These are phyloP conservation scores for Sceloporus undulatus DNA, from an alignment of 2,113 vertebrate species.

Conservation along the genomic window DNA sequence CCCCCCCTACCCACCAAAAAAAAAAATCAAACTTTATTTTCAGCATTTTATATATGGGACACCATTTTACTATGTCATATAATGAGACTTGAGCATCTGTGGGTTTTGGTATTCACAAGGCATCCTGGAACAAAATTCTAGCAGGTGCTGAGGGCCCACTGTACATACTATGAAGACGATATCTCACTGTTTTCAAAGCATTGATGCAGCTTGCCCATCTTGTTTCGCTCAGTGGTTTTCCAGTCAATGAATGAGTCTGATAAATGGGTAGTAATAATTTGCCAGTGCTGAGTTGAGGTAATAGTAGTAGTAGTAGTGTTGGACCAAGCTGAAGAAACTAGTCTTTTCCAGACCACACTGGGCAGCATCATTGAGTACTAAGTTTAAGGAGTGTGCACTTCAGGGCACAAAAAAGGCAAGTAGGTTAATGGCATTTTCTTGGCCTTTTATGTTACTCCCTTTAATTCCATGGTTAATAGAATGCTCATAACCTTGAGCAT, in stretches of 20 bases:
- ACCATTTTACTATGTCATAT: too few species aligned
- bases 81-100: too few species aligned
- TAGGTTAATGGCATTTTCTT: slow-evolving; percentile 20
- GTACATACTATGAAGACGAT: neutral
- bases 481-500: too few species aligned
- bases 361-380: slow-evolving; percentile 47
- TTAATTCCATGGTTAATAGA: too few species aligned
- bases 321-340: slow-evolving; percentile 43
- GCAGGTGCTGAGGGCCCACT: too few species aligned
- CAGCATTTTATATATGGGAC: too few species aligned
- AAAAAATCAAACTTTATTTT: too few species aligned
- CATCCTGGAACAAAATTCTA: too few species aligned
- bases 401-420: slow-evolving; percentile 48
- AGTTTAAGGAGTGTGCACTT: slow-evolving; percentile 43
- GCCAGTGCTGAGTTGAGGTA: slow-evolving; percentile 42
- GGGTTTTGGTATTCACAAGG: too few species aligned
- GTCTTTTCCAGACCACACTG: slow-evolving; percentile 35
- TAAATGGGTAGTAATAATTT: slow-evolving; percentile 55
- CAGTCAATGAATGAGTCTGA: neutral
- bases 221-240: slow-evolving; percentile 51
- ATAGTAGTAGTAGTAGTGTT: slow-evolving; percentile 31
- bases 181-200: slow-evolving; percentile 50
- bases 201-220: slow-evolving; percentile 56
- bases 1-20: too few species aligned
- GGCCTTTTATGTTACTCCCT: neutral